Conservation (phyloP, 2,797 vertebrate species). For the Typhlichthys subterraneus region DNA sequence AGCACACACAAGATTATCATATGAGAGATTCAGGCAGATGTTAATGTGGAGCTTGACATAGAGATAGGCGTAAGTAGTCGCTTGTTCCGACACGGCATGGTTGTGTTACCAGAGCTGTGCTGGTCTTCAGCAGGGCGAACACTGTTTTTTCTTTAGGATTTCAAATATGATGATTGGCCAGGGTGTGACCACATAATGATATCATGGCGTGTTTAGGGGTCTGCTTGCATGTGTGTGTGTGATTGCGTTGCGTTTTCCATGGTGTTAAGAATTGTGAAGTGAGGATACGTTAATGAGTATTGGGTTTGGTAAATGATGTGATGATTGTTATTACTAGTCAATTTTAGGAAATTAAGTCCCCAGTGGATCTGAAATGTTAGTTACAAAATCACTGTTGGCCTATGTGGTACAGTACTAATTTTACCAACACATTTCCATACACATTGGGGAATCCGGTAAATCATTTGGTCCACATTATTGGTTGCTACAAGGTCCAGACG, state of each 20-base stretch:
- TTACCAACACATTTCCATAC: no score
- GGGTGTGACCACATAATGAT: constrained; percentile 33
- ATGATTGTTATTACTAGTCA: no score
- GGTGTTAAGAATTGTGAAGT: not conserved
- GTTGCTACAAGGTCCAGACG: no score
- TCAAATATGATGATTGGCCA: constrained; percentile 38
- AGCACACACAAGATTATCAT: constrained; percentile 9
- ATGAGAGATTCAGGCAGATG: no score
- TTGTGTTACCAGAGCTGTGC: constrained; percentile 16
- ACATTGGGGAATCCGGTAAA: no score
- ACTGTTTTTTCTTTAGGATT: constrained; percentile 39
- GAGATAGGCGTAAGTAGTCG: constrained; percentile 30
- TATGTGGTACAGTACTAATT: no score
- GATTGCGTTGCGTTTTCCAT: constrained; percentile 1
- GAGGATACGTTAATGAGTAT: not conserved
- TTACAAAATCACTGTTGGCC: no score
- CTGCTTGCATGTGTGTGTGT: constrained; percentile 25
- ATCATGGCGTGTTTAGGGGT: constrained; percentile 18
- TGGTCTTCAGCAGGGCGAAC: constrained; percentile 28
- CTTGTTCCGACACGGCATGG: constrained; percentile 10
- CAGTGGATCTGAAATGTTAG: no score
- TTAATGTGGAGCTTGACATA: not conserved
- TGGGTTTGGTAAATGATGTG: not conserved
- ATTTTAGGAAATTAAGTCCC: no score
- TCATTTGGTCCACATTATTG: no score